Conservation (phyloP, 2,797 vertebrate genomes). For the Poeciliopsis presidionis region DNA sequence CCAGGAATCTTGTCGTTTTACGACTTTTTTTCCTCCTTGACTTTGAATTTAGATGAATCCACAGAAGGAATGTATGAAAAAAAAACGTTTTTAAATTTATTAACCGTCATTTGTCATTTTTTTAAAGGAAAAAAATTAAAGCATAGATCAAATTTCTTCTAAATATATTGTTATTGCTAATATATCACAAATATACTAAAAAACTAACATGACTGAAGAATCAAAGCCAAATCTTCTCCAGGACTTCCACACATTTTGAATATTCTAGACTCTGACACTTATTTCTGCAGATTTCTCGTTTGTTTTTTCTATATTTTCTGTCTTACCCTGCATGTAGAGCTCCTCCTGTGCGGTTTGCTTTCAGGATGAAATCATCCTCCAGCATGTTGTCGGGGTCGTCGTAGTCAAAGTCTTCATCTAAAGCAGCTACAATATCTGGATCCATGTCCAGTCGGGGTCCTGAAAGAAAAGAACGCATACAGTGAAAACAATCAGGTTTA, state of each 20-base stretch:
- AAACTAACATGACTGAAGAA: not conserved
- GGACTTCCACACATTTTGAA: not conserved
- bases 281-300: not conserved
- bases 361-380: conserved; percentile 93
- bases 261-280: not conserved
- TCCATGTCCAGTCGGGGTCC: conserved; percentile 95
- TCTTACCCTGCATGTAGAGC: conserved; percentile 63
- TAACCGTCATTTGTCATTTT: too few species aligned
- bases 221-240: not conserved
- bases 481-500: not conserved
- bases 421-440: conserved; percentile 94
- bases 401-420: conserved; percentile 96
- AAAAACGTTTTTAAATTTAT: too few species aligned
- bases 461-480: conserved; percentile 48
- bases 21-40: too few species aligned
- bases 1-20: too few species aligned
- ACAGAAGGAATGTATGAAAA: too few species aligned
- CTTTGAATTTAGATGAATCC: too few species aligned
- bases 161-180: not conserved
- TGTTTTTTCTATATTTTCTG: too few species aligned
- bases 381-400: conserved; percentile 91
- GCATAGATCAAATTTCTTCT: too few species aligned
- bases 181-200: not conserved
- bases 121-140: not conserved
- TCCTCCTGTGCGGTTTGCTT: conserved; percentile 81